Evolutionary conservation across 2,888 invertebrate species (phyloP).

Genomic region (Perizoma affinitatum): DNA sequence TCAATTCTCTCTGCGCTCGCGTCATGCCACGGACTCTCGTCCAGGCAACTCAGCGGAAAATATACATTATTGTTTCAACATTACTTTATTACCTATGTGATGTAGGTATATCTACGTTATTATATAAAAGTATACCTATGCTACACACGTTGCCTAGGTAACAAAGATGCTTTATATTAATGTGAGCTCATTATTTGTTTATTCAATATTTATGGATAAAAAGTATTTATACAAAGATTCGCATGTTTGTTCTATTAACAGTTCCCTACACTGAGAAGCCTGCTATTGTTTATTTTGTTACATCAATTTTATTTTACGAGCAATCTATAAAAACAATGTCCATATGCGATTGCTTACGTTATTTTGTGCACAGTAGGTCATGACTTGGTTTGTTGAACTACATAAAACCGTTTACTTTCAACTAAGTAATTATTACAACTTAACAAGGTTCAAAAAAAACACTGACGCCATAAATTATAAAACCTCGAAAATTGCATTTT

Average conservation of each 20-base stretch:
- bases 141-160: constrained; percentile 9
- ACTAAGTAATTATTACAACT: too few species aligned
- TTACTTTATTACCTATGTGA: constrained; percentile 6
- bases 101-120: constrained; percentile 8
- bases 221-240: constrained; percentile 7
- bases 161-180: constrained; percentile 17
- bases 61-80: constrained; percentile 68
- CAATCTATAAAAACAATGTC: constrained; percentile 45
- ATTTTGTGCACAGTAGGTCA: constrained; percentile 41
- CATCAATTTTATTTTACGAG: constrained; percentile 61
- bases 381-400: constrained; percentile 43
- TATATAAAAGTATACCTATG: constrained; percentile 25
- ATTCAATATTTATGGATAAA: too few species aligned
- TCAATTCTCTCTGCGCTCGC: constrained; percentile 77
- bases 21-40: constrained; percentile 82
- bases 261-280: constrained; percentile 41
- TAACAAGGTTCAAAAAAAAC: not conserved
- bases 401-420: constrained; percentile 4
- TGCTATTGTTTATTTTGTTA: constrained; percentile 58
- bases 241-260: constrained; percentile 47
- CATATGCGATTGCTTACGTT: constrained; percentile 40
- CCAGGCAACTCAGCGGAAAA: constrained; percentile 80
- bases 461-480: not conserved
- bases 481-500: too few species aligned
- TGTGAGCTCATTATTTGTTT: too few species aligned